A percentile compares a stretch with the other conserved stretches of the same genome.
These are phyloP conservation scores for Falco concolor DNA, from an alignment of 2,797 vertebrate genomes.

Conservation along the genomic window DNA sequence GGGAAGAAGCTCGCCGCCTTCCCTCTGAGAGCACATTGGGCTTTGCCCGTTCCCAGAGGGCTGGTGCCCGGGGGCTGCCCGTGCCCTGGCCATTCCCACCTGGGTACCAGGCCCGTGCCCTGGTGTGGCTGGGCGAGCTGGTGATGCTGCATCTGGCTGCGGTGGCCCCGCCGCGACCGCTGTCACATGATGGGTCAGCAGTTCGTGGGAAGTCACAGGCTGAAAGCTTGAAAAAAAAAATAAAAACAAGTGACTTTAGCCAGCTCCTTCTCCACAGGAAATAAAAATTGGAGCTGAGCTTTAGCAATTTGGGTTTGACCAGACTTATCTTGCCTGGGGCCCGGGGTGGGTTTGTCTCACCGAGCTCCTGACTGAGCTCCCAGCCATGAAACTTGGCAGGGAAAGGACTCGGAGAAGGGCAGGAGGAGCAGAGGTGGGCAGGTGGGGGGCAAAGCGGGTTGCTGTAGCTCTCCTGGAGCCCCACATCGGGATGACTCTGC, in stretches of 20 bases:
- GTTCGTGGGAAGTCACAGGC: constrained; percentile 8
- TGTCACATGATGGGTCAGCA: constrained; percentile 39
- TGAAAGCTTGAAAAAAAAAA: not conserved
- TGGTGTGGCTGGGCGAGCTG: accelerated
- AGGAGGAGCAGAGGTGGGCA: not conserved
- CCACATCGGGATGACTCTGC: accelerated
- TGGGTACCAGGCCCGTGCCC: accelerated
- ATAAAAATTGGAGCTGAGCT: constrained; percentile 18
- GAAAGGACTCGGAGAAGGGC: not conserved
- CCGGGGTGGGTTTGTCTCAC: not conserved
- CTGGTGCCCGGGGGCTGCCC: not conserved
- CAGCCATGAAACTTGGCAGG: not conserved
- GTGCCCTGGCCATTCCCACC: not conserved
- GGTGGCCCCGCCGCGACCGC: accelerated
- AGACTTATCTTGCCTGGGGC: not conserved
- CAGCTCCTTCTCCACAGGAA: constrained; percentile 39
- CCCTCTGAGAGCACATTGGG: accelerated
- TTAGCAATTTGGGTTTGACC: not conserved
- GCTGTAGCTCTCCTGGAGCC: not conserved
- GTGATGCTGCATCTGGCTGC: accelerated
- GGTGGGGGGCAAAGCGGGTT: not conserved
- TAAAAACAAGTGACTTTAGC: not conserved
- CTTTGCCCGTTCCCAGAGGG: not conserved
- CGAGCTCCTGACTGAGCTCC: not conserved
- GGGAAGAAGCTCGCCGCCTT: not conserved